Percentiles rank a stretch among this genome's conserved stretches.
phyloP scores from a whole-genome alignment of 2,888 invertebrate species.

The Melinopterus prodromus region DNA sequence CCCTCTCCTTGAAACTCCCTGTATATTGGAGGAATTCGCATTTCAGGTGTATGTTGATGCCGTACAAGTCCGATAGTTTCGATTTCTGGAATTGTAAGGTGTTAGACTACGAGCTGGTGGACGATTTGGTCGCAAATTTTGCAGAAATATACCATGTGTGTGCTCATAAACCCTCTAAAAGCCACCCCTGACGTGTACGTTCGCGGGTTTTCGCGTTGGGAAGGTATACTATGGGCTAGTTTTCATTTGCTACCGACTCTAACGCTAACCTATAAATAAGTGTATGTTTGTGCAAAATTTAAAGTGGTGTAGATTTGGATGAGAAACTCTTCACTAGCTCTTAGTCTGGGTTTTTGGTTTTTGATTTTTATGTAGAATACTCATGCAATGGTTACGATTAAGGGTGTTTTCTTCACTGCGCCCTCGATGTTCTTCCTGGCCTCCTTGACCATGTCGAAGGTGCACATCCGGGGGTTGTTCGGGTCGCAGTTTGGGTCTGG shows the following conservation, averaged over 20 bases:
- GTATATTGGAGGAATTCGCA: constrained; percentile 35
- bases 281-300: too few species aligned
- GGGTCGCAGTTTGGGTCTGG: constrained; percentile 32
- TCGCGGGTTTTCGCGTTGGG: too few species aligned
- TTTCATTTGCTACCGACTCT: too few species aligned
- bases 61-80: constrained; percentile 28
- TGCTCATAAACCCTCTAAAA: too few species aligned
- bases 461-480: constrained; percentile 25
- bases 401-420: constrained; percentile 28
- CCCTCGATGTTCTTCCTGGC: constrained; percentile 24
- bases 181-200: too few species aligned
- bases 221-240: too few species aligned
- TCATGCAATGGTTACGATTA: constrained; percentile 9
- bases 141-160: too few species aligned
- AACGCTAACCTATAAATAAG: too few species aligned
- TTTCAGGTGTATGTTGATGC: constrained; percentile 32
- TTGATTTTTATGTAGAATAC: too few species aligned
- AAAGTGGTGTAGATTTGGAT: not conserved
- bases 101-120: not conserved
- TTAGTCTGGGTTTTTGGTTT: not conserved
- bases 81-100: constrained; percentile 22
- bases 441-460: constrained; percentile 17
- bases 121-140: too few species aligned
- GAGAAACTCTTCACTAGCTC: not conserved
- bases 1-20: constrained; percentile 38